Percentiles rank a stretch among this genome's conserved stretches.
Conservation (phyloP, 2,888 invertebrate species). For the Drosophila quinaria region DNA sequence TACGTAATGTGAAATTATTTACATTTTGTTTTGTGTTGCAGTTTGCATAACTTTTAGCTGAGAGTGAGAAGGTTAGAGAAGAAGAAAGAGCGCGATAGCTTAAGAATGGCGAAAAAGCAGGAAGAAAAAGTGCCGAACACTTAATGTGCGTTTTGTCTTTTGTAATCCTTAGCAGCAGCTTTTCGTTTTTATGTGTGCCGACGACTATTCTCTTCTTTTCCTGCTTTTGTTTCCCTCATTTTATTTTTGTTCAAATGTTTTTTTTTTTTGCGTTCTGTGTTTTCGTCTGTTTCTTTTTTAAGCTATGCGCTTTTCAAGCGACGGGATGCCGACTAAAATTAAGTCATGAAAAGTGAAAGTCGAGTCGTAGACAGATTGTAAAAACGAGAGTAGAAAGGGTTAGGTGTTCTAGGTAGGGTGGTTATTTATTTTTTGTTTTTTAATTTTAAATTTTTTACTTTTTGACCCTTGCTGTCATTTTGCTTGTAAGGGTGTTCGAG, state of each 20-base stretch:
- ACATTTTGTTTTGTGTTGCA: no score
- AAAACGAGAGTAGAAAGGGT: conserved; percentile 2
- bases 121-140: conserved; percentile 35
- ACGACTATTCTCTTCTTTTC: conserved; percentile 21
- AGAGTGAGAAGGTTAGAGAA: no score
- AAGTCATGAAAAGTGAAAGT: conserved; percentile 68
- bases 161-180: conserved; percentile 54
- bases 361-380: conserved; percentile 36
- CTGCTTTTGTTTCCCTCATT: conserved; percentile 41
- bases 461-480: conserved; percentile 64
- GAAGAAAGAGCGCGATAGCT: not conserved
- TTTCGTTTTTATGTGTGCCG: conserved; percentile 59
- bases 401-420: not conserved
- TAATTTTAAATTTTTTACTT: conserved; percentile 58
- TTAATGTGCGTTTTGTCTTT: conserved; percentile 56
- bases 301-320: conserved; percentile 47
- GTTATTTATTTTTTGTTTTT: no score
- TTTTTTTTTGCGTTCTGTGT: conserved; percentile 13
- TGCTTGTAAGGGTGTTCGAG: conserved; percentile 25
- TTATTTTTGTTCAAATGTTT: not conserved
- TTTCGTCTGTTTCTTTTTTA: conserved; percentile 53
- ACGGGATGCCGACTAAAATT: conserved; percentile 53
- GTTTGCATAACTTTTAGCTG: no score
- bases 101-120: conserved; percentile 17
- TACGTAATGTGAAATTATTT: conserved; percentile 50